Evolutionary conservation across 2,113 vertebrate genomes (phyloP).

Genomic region (Strigops habroptila): DNA sequence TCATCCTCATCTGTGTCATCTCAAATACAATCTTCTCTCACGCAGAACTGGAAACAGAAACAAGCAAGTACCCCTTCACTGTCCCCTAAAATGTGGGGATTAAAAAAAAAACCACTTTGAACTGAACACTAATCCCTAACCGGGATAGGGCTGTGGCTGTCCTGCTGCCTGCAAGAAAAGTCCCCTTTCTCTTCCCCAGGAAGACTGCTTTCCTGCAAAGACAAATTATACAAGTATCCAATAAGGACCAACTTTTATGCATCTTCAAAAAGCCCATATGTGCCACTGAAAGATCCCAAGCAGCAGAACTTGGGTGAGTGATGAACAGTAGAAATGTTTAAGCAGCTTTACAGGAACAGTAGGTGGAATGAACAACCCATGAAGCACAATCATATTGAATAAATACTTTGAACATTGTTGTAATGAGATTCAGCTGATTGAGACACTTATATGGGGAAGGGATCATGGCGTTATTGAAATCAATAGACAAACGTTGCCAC

Average conservation of each 20-base stretch:
- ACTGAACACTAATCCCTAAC: neutral
- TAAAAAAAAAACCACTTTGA: neutral
- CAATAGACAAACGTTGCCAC: conserved; percentile 9
- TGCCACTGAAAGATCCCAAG: neutral
- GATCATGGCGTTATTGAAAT: conserved; percentile 1
- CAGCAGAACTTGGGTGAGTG: neutral
- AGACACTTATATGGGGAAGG: neutral
- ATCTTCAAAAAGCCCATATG: neutral
- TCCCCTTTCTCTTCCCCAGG: neutral
- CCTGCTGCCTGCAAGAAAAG: neutral
- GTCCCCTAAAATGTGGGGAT: neutral
- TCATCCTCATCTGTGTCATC: neutral
- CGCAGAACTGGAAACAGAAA: neutral
- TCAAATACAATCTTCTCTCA: neutral
- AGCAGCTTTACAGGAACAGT: neutral
- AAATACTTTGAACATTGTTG: neutral
- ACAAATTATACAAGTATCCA: neutral
- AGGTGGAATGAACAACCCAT: neutral
- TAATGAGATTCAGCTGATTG: conserved; percentile 29
- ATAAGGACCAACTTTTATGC: neutral
- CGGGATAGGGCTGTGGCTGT: neutral
- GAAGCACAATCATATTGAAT: neutral
- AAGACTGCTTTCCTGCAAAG: neutral
- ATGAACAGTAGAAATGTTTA: neutral
- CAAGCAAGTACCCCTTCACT: neutral